These are phyloP conservation scores for Eristalis pertinax DNA, from an alignment of 2,888 invertebrate genomes.

Conservation along the genomic window DNA sequence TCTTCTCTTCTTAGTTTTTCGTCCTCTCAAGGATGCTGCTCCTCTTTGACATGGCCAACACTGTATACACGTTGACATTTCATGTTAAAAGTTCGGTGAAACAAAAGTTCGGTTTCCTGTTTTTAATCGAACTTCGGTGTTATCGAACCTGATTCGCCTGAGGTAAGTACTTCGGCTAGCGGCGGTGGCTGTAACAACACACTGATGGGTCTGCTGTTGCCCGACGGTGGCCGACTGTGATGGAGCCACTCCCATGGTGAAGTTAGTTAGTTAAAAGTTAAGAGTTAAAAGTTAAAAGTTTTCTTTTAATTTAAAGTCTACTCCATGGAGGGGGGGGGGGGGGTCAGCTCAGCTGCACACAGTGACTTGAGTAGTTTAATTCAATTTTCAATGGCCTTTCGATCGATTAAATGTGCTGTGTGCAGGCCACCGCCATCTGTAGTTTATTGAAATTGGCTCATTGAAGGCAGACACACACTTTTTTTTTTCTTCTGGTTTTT, in stretches of 20 bases:
- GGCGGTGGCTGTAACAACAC: constrained; percentile 13
- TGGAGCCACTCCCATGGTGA: constrained; percentile 33
- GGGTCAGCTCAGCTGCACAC: not conserved
- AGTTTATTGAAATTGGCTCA: not conserved
- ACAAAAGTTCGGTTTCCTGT: constrained; percentile 55
- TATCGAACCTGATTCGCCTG: constrained; percentile 52
- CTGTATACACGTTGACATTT: constrained; percentile 43
- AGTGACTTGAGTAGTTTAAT: not conserved
- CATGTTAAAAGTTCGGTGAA: constrained; percentile 42
- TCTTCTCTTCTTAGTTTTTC: not conserved
- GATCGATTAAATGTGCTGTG: not conserved
- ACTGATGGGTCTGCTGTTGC: too few species aligned
- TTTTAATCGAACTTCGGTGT: constrained; percentile 66
- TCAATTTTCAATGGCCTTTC: not conserved
- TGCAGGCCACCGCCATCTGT: not conserved
- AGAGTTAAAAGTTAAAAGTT: constrained; percentile 50
- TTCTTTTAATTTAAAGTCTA: constrained; percentile 63
- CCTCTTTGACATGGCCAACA: constrained; percentile 11
- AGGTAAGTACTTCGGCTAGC: constrained; percentile 19
- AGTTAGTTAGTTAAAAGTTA: constrained; percentile 49
- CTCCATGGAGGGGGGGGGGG: not conserved
- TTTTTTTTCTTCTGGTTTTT: not conserved
- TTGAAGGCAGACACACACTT: not conserved
- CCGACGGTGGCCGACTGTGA: too few species aligned
- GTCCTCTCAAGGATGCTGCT: not conserved